Conservation (phyloP, 2,113 vertebrate species). For the Corydoras sp. region DNA sequence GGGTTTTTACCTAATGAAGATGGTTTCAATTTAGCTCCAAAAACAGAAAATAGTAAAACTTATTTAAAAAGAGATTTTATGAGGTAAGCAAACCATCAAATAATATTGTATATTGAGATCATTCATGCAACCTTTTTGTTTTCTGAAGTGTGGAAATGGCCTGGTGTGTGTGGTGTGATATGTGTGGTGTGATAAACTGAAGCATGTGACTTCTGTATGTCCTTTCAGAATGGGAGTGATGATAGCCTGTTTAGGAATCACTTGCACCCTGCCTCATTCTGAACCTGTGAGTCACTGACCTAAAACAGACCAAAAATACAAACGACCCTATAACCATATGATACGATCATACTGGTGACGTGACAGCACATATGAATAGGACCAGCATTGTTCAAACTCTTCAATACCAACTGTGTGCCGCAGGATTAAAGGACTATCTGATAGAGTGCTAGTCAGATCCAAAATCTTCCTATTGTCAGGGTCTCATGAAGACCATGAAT, state of each 20-base stretch:
- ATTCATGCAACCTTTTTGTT: not conserved
- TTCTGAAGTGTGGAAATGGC: not conserved
- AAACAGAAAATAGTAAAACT: no score
- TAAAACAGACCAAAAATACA: not conserved
- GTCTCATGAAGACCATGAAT: not conserved
- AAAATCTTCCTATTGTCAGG: not conserved
- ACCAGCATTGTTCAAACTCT: not conserved
- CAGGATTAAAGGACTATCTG: not conserved
- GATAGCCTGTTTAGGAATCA: conserved; percentile 5
- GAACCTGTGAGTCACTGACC: conserved; percentile 3
- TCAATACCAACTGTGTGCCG: not conserved
- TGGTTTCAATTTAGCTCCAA: not conserved
- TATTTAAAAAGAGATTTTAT: not conserved
- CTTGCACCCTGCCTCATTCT: not conserved
- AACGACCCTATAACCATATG: no score
- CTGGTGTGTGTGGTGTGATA: not conserved
- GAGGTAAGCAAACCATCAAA: not conserved
- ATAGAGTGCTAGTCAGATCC: no score
- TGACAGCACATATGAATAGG: not conserved
- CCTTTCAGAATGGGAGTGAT: conserved; percentile 7
- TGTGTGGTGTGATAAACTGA: not conserved
- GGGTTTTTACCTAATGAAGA: not conserved
- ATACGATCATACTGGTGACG: not conserved
- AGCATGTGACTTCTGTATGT: conserved; percentile 8
- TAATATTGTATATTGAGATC: no score